Evolutionary conservation across 2,797 vertebrate genomes (phyloP).

Genomic region (Emys orbicularis): DNA sequence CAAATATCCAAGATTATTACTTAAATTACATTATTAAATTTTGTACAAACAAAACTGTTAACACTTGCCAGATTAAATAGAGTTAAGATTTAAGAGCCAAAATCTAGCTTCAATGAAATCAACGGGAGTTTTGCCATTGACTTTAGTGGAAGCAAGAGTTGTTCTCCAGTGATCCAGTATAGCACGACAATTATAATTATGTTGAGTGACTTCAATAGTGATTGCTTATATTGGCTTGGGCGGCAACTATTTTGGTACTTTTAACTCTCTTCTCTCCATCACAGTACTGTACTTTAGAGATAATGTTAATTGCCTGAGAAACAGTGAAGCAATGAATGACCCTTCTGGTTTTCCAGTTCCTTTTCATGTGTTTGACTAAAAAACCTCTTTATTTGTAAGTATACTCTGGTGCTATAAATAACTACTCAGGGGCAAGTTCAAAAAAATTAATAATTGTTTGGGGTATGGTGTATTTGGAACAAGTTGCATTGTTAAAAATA

Average conservation of each 20-base stretch:
- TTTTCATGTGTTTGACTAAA: background rate
- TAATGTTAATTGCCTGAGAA: background rate
- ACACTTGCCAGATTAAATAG: background rate
- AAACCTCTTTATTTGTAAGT: background rate
- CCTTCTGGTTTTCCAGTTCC: background rate
- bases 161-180: background rate
- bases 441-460: background rate
- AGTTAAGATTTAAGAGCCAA: background rate
- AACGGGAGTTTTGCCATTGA: background rate
- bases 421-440: background rate
- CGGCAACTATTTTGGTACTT: background rate
- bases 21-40: background rate
- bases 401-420: background rate
- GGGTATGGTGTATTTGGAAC: background rate
- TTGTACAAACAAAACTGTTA: background rate
- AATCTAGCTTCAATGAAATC: background rate
- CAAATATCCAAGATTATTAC: background rate
- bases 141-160: background rate
- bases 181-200: background rate
- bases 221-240: background rate
- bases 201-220: background rate
- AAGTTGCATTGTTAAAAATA: background rate
- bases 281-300: background rate
- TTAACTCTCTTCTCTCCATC: background rate
- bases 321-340: background rate